Conservation (phyloP, 2,888 invertebrate species). For the Imbricaverruca yamaguchii region DNA sequence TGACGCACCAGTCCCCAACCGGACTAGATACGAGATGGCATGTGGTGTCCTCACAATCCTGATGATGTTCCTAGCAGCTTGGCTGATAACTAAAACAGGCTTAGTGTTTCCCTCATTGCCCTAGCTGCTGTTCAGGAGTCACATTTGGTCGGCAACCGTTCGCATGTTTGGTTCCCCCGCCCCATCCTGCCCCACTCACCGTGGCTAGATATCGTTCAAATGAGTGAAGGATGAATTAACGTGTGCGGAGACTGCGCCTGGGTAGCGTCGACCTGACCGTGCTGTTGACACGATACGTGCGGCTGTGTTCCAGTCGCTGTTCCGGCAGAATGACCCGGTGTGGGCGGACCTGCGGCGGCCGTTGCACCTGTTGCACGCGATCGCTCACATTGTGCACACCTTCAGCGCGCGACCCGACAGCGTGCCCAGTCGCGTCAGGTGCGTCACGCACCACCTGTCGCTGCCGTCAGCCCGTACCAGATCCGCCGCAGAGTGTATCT, state of each 20-base stretch:
- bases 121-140: too few species aligned
- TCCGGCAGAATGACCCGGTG: conserved; percentile 70
- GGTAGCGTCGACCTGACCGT: too few species aligned
- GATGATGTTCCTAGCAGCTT: too few species aligned
- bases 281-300: too few species aligned
- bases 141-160: too few species aligned
- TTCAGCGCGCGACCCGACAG: conserved; percentile 57
- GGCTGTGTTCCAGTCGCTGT: conserved; percentile 42
- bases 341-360: conserved; percentile 81
- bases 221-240: too few species aligned
- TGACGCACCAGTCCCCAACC: not conserved
- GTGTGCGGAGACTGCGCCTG: too few species aligned
- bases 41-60: not conserved
- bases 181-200: too few species aligned
- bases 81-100: too few species aligned
- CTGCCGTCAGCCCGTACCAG: not conserved
- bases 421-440: conserved; percentile 48
- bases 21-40: not conserved
- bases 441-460: not conserved
- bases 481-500: not conserved
- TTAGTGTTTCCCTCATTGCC: too few species aligned
- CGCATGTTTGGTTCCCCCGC: too few species aligned
- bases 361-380: conserved; percentile 70
- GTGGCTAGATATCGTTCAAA: too few species aligned
- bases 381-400: conserved; percentile 61